phyloP scores from a whole-genome alignment of 2,113 vertebrate genomes.

The Pyxicephalus adspersus region DNA sequence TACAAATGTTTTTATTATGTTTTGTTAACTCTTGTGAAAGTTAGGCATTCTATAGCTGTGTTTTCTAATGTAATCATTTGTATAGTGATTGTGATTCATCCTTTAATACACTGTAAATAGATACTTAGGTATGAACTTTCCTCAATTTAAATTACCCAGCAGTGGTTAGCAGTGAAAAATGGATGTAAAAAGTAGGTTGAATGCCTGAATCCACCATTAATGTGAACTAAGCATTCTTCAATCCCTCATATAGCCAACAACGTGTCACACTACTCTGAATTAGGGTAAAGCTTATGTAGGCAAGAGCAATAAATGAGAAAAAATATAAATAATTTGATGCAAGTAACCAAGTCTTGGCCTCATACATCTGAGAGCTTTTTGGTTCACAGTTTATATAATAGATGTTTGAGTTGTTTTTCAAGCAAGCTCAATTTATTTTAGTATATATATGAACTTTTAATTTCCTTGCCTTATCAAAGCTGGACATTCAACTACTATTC shows the following conservation, averaged over 20 bases:
- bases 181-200: slow-evolving; percentile 6
- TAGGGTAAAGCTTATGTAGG: slow-evolving; percentile 29
- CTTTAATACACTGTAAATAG: neutral
- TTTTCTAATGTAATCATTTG: slow-evolving; percentile 10
- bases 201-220: slow-evolving; percentile 30
- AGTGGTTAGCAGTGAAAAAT: slow-evolving; percentile 35
- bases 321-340: slow-evolving; percentile 45
- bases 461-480: too few species aligned
- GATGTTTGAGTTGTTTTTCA: neutral
- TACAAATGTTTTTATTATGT: neutral
- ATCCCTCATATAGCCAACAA: slow-evolving; percentile 42
- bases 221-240: slow-evolving; percentile 34
- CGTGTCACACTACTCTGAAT: slow-evolving; percentile 9
- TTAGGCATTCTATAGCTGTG: neutral
- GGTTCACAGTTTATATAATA: slow-evolving; percentile 16
- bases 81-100: slow-evolving; percentile 5
- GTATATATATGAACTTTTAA: too few species aligned
- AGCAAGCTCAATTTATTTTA: neutral
- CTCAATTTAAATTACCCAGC: slow-evolving; percentile 9
- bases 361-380: slow-evolving; percentile 8
- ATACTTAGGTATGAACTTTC: neutral
- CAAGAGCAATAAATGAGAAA: slow-evolving; percentile 42
- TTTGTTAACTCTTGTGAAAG: neutral
- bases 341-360: slow-evolving; percentile 19
- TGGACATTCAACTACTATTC: too few species aligned